Conservation (phyloP, 2,113 vertebrate species). For the Gobiocypris rarus region DNA sequence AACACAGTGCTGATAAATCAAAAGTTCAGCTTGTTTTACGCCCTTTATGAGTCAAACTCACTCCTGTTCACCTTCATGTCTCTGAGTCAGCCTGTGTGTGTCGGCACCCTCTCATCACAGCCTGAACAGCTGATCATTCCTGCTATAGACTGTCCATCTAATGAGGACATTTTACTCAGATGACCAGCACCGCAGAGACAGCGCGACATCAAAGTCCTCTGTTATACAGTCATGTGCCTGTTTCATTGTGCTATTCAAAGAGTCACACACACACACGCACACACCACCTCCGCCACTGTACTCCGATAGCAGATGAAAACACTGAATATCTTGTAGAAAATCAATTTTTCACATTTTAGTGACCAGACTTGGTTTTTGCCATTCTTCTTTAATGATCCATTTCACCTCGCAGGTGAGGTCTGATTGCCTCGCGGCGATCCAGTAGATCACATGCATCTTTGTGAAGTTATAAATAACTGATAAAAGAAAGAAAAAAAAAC, state of each 20-base stretch:
- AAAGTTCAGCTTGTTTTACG: not conserved
- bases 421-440: not conserved
- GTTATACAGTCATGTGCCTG: not conserved
- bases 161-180: constrained; percentile 37
- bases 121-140: constrained; percentile 15
- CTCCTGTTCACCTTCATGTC: constrained; percentile 18
- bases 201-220: constrained; percentile 1
- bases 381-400: not conserved
- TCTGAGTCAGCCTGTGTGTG: constrained; percentile 30
- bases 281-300: not conserved
- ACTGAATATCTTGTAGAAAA: not conserved
- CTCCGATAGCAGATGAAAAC: not conserved
- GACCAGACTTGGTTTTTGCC: not conserved
- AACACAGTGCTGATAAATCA: not conserved
- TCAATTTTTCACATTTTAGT: constrained; percentile 21
- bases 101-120: constrained; percentile 24
- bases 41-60: not conserved
- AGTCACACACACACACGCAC: constrained; percentile 18
- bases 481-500: not conserved
- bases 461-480: constrained; percentile 45
- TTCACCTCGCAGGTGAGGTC: not conserved
- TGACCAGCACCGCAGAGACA: not conserved
- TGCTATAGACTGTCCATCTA: constrained; percentile 30
- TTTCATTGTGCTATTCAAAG: not conserved
- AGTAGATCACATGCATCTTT: constrained; percentile 19